Evolutionary conservation across 2,113 vertebrate genomes (phyloP).

Genomic region (Dryoscopus gambensis): DNA sequence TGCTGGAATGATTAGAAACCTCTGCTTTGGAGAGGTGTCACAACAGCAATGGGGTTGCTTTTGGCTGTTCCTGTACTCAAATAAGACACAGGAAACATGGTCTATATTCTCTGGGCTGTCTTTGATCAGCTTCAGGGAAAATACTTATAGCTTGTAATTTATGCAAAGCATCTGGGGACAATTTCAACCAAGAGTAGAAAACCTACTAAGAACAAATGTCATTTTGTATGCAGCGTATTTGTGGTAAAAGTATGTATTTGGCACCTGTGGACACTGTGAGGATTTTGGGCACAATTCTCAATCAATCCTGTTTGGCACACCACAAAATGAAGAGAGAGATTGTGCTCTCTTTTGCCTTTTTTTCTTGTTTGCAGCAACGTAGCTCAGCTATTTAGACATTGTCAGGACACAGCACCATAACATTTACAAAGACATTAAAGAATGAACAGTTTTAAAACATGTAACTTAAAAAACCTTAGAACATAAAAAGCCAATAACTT

Average conservation of each 20-base stretch:
- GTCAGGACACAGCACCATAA: neutral
- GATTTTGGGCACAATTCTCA: neutral
- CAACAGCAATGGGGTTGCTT: neutral
- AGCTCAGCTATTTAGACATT: neutral
- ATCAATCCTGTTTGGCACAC: neutral
- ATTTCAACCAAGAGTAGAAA: neutral
- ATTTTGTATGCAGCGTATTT: neutral
- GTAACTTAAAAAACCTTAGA: neutral
- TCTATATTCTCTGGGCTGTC: neutral
- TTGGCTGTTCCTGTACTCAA: neutral
- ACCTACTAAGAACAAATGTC: neutral
- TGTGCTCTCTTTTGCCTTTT: neutral
- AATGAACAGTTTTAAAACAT: neutral
- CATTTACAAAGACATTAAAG: neutral
- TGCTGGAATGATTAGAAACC: neutral
- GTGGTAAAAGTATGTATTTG: neutral
- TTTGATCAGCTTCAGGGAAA: neutral
- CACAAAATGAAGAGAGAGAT: neutral
- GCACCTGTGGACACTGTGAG: neutral
- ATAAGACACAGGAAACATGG: neutral
- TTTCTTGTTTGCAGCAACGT: neutral
- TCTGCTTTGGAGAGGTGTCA: neutral
- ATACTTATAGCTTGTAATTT: neutral
- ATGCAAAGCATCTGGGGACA: neutral
- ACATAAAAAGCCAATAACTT: neutral